Conservation (phyloP, 2,113 vertebrate genomes). For the Plestiodon gilberti region DNA sequence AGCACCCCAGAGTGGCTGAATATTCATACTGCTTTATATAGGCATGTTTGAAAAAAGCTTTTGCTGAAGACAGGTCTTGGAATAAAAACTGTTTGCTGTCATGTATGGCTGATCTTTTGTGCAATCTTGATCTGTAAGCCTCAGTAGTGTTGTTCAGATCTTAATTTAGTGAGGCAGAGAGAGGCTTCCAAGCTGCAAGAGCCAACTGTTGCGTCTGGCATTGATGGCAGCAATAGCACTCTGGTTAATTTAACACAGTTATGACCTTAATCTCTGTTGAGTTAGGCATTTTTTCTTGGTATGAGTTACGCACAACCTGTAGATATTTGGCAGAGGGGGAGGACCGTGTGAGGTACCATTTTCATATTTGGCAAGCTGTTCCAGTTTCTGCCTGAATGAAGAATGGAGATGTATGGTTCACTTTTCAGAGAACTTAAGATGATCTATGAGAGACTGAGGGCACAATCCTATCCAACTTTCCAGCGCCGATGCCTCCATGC, state of each 20-base stretch:
- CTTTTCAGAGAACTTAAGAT: neutral
- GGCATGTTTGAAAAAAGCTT: neutral
- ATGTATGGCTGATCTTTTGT: neutral
- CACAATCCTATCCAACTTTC: too few species aligned
- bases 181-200: neutral
- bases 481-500: too few species aligned
- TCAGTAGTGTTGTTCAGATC: neutral
- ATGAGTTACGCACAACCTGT: neutral
- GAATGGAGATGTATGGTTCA: neutral
- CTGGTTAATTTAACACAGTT: slow-evolving; percentile 7
- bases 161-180: neutral
- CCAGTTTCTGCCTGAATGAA: neutral
- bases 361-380: neutral
- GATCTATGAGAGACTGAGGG: neutral
- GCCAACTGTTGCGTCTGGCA: slow-evolving; percentile 9
- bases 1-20: slow-evolving; percentile 22
- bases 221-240: accelerated
- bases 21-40: slow-evolving; percentile 6
- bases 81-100: neutral
- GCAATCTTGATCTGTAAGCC: neutral
- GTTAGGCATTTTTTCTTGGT: neutral
- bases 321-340: neutral
- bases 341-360: neutral
- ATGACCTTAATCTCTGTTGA: neutral
- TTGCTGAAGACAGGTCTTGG: neutral